phyloP scores from a whole-genome alignment of 2,888 invertebrate genomes.

The Drosophila vallismaia region DNA sequence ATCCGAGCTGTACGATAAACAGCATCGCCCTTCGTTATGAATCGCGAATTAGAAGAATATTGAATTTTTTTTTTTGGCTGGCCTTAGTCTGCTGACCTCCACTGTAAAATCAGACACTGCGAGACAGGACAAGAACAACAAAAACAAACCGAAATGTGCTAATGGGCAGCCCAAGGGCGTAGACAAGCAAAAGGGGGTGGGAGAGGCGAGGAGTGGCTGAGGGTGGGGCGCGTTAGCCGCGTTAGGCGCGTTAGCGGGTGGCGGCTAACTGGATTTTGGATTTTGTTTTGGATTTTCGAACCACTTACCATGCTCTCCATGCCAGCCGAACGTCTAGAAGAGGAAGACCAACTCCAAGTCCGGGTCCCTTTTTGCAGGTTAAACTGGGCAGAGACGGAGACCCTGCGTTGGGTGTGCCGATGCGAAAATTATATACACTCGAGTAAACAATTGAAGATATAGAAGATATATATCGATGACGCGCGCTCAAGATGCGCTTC shows the following conservation, averaged over 20 bases:
- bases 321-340: background rate
- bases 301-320: conserved; percentile 9
- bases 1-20: no score
- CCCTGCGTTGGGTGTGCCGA: conserved; percentile 36
- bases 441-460: conserved; percentile 38
- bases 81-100: background rate
- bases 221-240: background rate
- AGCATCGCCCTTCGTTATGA: no score
- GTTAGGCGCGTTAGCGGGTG: background rate
- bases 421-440: conserved; percentile 40
- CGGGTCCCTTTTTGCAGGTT: no score
- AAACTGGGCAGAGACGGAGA: no score
- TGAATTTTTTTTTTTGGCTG: background rate
- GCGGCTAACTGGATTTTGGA: background rate
- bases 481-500: conserved; percentile 21
- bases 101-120: background rate
- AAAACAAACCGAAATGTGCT: conserved; percentile 32
- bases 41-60: background rate
- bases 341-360: background rate
- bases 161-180: conserved; percentile 36
- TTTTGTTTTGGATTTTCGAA: background rate
- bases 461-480: conserved; percentile 33
- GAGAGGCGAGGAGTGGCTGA: background rate
- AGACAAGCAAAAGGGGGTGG: background rate
- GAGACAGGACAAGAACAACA: conserved; percentile 22